phyloP scores from a whole-genome alignment of 2,113 vertebrate species.

The Clarias gariepinus region DNA sequence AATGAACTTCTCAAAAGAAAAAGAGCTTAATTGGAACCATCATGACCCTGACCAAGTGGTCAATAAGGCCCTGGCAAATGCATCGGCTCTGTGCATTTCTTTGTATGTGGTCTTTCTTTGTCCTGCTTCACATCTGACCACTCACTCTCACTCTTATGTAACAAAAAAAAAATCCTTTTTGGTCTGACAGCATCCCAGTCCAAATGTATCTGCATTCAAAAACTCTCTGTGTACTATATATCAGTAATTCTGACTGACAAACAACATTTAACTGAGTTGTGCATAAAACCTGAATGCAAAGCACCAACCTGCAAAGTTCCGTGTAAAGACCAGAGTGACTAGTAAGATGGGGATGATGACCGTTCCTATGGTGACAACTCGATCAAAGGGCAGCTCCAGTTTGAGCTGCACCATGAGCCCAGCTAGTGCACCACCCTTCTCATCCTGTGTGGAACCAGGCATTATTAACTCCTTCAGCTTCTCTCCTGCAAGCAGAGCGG shows the following conservation, averaged over 20 bases:
- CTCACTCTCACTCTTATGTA: background rate
- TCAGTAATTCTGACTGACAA: background rate
- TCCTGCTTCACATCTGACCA: background rate
- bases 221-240: background rate
- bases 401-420: slow-evolving; percentile 94
- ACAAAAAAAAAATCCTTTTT: background rate
- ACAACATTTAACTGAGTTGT: background rate
- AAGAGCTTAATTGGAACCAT: background rate
- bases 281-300: background rate
- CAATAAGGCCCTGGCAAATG: background rate
- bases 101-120: background rate
- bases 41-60: background rate
- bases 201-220: background rate
- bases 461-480: slow-evolving; percentile 98
- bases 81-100: background rate
- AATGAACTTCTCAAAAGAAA: background rate
- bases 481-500: slow-evolving; percentile 95
- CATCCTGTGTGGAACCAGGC: slow-evolving; percentile 91
- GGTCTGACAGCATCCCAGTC: background rate
- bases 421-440: slow-evolving; percentile 86
- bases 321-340: slow-evolving; percentile 96
- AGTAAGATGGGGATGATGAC: slow-evolving; percentile 97
- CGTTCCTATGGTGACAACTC: slow-evolving; percentile 95
- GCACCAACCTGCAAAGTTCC: slow-evolving; percentile 97
- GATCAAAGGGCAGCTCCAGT: slow-evolving; percentile 95